Evolutionary conservation across 2,113 vertebrate species (phyloP).

Genomic region (Chamaea fasciata): DNA sequence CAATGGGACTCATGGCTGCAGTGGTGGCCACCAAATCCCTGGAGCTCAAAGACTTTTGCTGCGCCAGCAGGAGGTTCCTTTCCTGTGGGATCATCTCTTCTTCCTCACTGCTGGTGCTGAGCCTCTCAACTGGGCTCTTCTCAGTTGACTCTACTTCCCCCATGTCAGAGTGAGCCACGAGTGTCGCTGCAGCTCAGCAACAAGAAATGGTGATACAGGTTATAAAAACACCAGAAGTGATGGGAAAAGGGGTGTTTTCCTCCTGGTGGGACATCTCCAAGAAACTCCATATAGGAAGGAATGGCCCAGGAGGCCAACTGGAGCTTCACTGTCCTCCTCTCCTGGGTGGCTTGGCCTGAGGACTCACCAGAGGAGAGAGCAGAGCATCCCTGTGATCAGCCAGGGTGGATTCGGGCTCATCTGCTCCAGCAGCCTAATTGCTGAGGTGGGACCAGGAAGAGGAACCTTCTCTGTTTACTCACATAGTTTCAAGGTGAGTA

Average conservation of each 20-base stretch:
- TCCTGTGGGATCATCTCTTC: background rate
- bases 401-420: accelerated
- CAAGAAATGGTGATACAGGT: background rate
- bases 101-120: background rate
- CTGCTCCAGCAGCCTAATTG: background rate
- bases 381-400: background rate
- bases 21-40: background rate
- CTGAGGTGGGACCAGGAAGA: background rate
- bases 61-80: background rate
- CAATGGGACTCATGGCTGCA: accelerated
- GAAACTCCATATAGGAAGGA: background rate
- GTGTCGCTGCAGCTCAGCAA: accelerated
- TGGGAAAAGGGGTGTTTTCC: background rate
- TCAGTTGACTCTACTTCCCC: background rate
- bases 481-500: conserved; percentile 33
- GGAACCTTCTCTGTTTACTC: conserved; percentile 12
- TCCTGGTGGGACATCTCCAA: background rate
- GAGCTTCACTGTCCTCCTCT: background rate
- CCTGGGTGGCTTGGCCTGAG: background rate
- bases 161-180: accelerated
- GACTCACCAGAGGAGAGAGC: background rate
- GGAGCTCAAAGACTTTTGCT: background rate
- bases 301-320: background rate
- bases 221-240: background rate
- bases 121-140: background rate